These are phyloP conservation scores for Hystrix brachyura DNA, from an alignment of 2,113 vertebrate genomes.

Conservation along the genomic window DNA sequence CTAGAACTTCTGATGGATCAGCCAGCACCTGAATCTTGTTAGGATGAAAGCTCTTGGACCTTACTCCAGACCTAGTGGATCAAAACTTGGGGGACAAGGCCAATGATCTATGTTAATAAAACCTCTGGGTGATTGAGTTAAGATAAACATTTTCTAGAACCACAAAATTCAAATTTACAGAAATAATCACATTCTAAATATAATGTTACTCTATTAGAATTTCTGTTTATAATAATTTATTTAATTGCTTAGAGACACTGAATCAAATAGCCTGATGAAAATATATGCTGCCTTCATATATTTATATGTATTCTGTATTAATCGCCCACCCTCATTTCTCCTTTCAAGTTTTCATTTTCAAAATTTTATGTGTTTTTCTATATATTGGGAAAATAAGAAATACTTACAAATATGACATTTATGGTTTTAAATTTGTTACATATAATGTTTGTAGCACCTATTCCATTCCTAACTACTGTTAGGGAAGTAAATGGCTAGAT, in stretches of 20 bases:
- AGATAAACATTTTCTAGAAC: slow-evolving; percentile 58
- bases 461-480: background rate
- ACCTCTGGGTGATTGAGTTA: slow-evolving; percentile 2
- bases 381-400: background rate
- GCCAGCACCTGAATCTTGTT: slow-evolving; percentile 29
- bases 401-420: background rate
- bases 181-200: background rate
- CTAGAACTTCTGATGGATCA: background rate
- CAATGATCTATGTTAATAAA: background rate
- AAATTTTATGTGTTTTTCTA: background rate
- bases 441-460: background rate
- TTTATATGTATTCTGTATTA: background rate
- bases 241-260: background rate
- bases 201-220: background rate
- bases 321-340: background rate
- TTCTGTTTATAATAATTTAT: slow-evolving; percentile 48
- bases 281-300: background rate
- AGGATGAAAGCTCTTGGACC: slow-evolving; percentile 23
- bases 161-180: background rate
- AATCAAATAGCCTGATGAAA: slow-evolving; percentile 48
- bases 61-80: background rate
- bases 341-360: slow-evolving; percentile 15
- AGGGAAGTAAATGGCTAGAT: slow-evolving; percentile 3
- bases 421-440: background rate
- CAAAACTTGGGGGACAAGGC: background rate